Percentiles rank a stretch among this genome's conserved stretches.
phyloP scores from a whole-genome alignment of 2,113 vertebrate species.

The Pterophyllum scalare region DNA sequence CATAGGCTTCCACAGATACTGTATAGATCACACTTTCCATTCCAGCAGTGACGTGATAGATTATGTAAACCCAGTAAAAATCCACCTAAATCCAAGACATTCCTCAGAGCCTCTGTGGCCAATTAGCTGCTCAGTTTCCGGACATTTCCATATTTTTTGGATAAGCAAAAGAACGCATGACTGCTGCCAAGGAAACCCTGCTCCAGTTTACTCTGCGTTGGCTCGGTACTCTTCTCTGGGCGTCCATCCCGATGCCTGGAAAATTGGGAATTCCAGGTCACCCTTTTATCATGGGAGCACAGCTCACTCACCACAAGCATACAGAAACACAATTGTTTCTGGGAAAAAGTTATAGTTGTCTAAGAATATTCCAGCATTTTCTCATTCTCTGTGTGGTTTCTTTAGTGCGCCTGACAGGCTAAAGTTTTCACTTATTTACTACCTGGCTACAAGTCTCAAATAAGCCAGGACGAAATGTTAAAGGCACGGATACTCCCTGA shows the following conservation, averaged over 20 bases:
- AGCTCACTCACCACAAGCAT: conserved; percentile 57
- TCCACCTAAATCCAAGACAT: conserved; percentile 60
- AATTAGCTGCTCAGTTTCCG: conserved; percentile 69
- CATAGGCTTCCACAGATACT: conserved; percentile 25
- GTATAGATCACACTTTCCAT: conserved; percentile 74
- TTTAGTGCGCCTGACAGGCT: neutral
- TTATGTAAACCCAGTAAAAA: conserved; percentile 65
- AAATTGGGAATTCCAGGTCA: conserved; percentile 71
- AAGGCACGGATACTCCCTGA: neutral
- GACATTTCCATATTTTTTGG: conserved; percentile 70
- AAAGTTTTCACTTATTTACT: neutral
- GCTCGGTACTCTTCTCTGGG: conserved; percentile 48
- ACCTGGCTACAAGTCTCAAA: neutral
- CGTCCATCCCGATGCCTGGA: conserved; percentile 62
- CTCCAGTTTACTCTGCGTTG: conserved; percentile 51
- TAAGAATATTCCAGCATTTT: neutral
- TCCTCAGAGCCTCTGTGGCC: conserved; percentile 62
- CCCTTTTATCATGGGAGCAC: conserved; percentile 55
- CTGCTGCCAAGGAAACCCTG: conserved; percentile 70
- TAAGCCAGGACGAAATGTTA: neutral
- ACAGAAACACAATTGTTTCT: conserved; percentile 35
- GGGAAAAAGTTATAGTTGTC: conserved; percentile 31
- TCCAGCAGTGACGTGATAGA: conserved; percentile 37
- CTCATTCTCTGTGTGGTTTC: neutral
- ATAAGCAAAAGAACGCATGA: conserved; percentile 63